These are phyloP conservation scores for Geotrupes spiniger DNA, from an alignment of 2,888 invertebrate genomes.

Conservation along the genomic window DNA sequence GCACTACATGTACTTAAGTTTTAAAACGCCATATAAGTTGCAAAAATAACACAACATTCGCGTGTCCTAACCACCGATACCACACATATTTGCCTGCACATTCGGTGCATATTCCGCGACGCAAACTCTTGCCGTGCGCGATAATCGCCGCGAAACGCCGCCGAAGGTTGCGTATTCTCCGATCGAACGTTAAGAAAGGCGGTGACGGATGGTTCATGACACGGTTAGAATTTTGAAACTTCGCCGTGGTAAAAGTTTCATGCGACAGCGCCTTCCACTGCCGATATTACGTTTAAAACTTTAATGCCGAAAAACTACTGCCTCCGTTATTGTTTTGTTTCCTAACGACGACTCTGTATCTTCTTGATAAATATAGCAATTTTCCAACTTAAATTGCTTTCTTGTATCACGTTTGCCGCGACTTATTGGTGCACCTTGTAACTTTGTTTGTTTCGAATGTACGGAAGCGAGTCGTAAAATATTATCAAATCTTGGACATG, in stretches of 20 bases:
- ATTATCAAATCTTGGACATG: not conserved
- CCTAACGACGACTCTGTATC: constrained; percentile 11
- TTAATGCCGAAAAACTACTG: constrained; percentile 1
- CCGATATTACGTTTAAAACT: constrained; percentile 4
- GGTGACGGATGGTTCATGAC: too few species aligned
- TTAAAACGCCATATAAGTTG: too few species aligned
- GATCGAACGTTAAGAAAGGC: too few species aligned
- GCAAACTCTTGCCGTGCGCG: too few species aligned
- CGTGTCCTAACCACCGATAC: too few species aligned
- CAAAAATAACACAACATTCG: too few species aligned
- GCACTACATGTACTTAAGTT: too few species aligned
- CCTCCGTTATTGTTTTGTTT: constrained; percentile 1
- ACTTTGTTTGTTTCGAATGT: not conserved
- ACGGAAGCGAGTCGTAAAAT: not conserved
- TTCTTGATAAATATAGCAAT: constrained; percentile 24
- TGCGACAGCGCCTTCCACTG: not conserved
- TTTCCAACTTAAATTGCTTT: constrained; percentile 23
- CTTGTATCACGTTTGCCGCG: constrained; percentile 18
- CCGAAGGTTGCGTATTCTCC: too few species aligned
- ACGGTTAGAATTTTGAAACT: too few species aligned
- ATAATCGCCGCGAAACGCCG: too few species aligned
- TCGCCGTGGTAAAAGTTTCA: not conserved
- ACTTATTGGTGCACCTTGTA: constrained; percentile 19
- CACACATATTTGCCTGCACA: too few species aligned
- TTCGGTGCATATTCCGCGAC: too few species aligned